Base-by-base conservation (phyloP, 2,113 vertebrate species). In the Grantiella picta region DNA sequence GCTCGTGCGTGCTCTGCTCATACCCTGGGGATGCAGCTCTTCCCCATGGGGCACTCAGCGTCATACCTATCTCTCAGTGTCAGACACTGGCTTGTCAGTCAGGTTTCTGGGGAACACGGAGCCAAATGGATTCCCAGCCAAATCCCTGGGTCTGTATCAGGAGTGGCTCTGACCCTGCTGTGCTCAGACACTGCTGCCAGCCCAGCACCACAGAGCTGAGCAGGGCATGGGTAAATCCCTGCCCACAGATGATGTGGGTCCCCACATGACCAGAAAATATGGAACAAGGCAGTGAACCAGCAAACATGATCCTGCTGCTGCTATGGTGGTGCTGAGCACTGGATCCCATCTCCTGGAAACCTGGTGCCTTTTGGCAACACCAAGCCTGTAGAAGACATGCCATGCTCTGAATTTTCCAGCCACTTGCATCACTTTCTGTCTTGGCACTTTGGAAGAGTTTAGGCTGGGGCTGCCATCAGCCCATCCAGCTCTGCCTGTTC, bases 241-340 rank as follows among this genome's bases (percentile, higher is more conserved):
- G 82, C 50, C 77, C 44, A 42, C 36, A 24, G 11, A 28, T 79
- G 5, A 5, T 5, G 63, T 7, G 59, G 25, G 47, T 66, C 64
- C 24, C 52, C 31, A 35, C 3, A 10, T 73, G 49, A 35, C 36
- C 28, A 25, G 54, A 18, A 72, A 69, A 61, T 66, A 68, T 3
- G 25, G 53, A 63, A 27, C 0, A 0, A 71, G 44, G n/a, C 18
- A 53, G 31, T 9, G 57, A 82, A 77, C 21, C 22, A 77, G 66
- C 53, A 87, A 57, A 60, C 0, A 1, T 0, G 3, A 44, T 76
- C 70, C 61, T 87, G 16, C 40, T 56, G 76, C 27, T 52, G 29
- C 35, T 31, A 0, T 0, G 0, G 40, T 29, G 22, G 27, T 82
- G 57, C 47, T 85, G 53, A 81, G 52, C 24, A 53, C 40, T 1